phyloP scores from a whole-genome alignment of 2,888 invertebrate genomes.

The Lamellibrachia satsuma region DNA sequence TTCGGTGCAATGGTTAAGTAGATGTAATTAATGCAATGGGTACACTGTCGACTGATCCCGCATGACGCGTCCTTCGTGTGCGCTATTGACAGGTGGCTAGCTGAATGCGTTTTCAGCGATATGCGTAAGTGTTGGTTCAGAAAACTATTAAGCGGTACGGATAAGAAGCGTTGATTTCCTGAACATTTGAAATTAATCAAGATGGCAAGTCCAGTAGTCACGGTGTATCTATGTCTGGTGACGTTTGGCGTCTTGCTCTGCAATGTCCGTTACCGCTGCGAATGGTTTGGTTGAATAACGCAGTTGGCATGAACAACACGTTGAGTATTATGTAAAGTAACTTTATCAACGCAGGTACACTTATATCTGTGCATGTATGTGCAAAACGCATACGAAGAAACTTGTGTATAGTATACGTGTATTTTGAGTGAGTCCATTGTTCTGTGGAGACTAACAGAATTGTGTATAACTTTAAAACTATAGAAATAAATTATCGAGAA shows the following conservation, averaged over 20 bases:
- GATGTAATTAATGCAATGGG: background rate
- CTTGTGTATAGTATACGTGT: slow-evolving; percentile 7
- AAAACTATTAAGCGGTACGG: background rate
- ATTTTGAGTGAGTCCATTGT: background rate
- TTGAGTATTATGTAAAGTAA: background rate
- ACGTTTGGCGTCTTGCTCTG: background rate
- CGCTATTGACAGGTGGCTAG: background rate
- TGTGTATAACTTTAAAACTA: background rate
- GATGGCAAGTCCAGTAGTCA: background rate
- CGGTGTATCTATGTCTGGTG: background rate
- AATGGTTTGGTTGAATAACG: background rate
- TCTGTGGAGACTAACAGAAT: slow-evolving; percentile 3
- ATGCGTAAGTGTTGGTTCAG: background rate
- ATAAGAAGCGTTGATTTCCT: background rate
- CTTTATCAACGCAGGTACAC: background rate
- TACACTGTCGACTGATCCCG: background rate
- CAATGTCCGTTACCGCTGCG: background rate
- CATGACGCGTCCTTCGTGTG: background rate
- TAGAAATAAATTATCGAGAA: slow-evolving; percentile 17
- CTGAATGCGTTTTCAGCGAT: background rate
- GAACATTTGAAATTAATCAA: background rate
- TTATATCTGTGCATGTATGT: background rate
- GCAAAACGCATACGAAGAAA: background rate
- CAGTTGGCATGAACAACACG: background rate
- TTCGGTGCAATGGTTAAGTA: too few species aligned